phyloP scores from a whole-genome alignment of 1,140 invertebrate species.

The Chelonus insularis region DNA sequence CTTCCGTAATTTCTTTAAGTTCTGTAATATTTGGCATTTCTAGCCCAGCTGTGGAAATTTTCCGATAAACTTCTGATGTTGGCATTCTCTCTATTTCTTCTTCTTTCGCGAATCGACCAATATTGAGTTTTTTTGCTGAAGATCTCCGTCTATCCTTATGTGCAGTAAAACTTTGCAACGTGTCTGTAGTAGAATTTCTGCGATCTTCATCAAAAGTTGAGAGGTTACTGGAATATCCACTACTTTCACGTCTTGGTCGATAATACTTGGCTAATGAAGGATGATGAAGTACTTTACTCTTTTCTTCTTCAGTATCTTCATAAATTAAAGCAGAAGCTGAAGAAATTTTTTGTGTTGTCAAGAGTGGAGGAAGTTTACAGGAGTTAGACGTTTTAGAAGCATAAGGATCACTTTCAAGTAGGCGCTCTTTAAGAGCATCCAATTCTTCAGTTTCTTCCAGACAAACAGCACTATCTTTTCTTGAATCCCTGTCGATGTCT shows the following conservation, averaged over 20 bases:
- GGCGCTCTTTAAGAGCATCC: constrained; percentile 27
- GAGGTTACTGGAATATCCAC: constrained; percentile 48
- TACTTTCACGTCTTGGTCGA: constrained; percentile 46
- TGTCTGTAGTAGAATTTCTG: constrained; percentile 35
- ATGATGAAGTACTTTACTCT: not conserved
- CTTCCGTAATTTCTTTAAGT: constrained; percentile 34
- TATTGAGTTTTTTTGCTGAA: constrained; percentile 27
- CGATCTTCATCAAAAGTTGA: constrained; percentile 51
- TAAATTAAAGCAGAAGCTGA: not conserved
- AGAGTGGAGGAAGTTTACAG: not conserved
- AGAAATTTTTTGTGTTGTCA: not conserved
- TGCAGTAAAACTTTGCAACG: constrained; percentile 30
- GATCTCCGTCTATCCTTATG: constrained; percentile 39
- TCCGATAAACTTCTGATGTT: constrained; percentile 43
- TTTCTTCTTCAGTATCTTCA: not conserved
- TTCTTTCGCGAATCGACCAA: constrained; percentile 14
- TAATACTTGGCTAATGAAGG: not conserved
- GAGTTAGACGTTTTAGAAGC: not conserved
- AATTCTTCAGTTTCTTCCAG: constrained; percentile 39
- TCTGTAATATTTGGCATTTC: constrained; percentile 48
- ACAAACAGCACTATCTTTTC: constrained; percentile 30
- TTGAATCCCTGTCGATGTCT: not conserved
- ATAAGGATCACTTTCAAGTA: not conserved
- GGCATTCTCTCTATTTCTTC: constrained; percentile 42
- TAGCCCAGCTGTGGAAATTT: constrained; percentile 39